Evolutionary conservation across 2,888 invertebrate species (phyloP).

Genomic region (Chrysopilus asiliformis): DNA sequence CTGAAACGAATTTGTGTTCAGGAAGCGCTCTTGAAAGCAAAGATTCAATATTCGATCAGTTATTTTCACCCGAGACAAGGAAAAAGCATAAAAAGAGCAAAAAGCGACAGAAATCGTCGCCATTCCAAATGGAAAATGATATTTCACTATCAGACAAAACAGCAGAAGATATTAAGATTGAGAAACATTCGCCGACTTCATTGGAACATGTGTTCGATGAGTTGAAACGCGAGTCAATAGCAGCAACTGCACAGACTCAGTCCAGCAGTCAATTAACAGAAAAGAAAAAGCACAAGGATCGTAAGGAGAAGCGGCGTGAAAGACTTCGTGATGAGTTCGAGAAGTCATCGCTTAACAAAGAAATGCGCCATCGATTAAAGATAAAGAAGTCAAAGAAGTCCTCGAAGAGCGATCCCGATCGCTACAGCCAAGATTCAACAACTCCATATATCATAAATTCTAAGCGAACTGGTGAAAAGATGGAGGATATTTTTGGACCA

Average conservation of each 20-base stretch:
- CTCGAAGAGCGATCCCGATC: slow-evolving; percentile 28
- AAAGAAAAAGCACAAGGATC: slow-evolving; percentile 33
- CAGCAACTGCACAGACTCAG: background rate
- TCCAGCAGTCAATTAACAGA: slow-evolving; percentile 17
- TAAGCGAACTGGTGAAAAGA: slow-evolving; percentile 65
- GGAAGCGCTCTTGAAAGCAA: slow-evolving; percentile 34
- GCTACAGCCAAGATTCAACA: background rate
- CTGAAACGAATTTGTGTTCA: slow-evolving; percentile 16
- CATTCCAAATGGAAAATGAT: slow-evolving; percentile 22
- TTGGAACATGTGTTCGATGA: slow-evolving; percentile 39
- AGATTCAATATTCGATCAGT: slow-evolving; percentile 30
- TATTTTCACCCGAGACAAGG: slow-evolving; percentile 42
- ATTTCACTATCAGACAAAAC: slow-evolving; percentile 8
- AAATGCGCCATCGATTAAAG: slow-evolving; percentile 35
- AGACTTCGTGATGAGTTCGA: slow-evolving; percentile 22
- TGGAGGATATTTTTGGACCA: slow-evolving; percentile 81
- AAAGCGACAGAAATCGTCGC: slow-evolving; percentile 51
- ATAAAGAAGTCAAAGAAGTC: slow-evolving; percentile 47
- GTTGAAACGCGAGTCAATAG: slow-evolving; percentile 33
- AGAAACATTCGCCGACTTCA: slow-evolving; percentile 14
- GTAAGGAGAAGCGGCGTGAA: slow-evolving; percentile 34
- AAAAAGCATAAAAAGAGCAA: slow-evolving; percentile 79
- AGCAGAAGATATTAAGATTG: slow-evolving; percentile 10
- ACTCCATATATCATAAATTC: background rate
- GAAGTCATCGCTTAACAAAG: slow-evolving; percentile 27